Evolutionary conservation across 2,797 vertebrate genomes (phyloP).

Genomic region (Phoxinus dragarum): DNA sequence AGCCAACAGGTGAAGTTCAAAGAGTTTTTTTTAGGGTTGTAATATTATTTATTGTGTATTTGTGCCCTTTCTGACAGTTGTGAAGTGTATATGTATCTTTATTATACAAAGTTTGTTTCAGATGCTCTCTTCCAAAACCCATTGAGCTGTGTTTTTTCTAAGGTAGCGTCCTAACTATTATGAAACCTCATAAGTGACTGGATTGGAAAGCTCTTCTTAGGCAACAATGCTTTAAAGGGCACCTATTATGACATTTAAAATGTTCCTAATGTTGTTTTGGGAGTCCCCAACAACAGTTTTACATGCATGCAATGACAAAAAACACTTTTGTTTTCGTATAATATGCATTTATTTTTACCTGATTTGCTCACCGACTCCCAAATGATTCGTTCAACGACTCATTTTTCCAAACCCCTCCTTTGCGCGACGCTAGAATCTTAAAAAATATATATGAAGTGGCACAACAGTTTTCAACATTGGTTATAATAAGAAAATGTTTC

Average conservation of each 20-base stretch:
- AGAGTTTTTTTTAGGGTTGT: slow-evolving; percentile 69
- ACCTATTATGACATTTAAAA: too few relatives aligned
- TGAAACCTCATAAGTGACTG: neutral
- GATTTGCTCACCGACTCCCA: too few relatives aligned
- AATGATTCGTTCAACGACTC: too few relatives aligned
- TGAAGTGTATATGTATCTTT: neutral
- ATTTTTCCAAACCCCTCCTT: too few relatives aligned
- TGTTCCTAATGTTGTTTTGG: too few relatives aligned
- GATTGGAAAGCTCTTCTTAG: neutral
- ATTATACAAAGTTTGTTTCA: neutral
- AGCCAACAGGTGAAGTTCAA: slow-evolving; percentile 95
- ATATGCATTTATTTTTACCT: too few relatives aligned
- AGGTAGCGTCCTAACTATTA: neutral
- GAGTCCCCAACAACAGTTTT: too few relatives aligned
- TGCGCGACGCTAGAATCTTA: neutral
- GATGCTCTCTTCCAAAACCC: neutral
- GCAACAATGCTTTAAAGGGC: neutral
- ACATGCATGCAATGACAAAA: too few relatives aligned
- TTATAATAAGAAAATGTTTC: neutral
- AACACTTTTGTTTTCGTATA: too few relatives aligned
- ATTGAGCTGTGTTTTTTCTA: neutral
- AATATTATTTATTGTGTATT: neutral
- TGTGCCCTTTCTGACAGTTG: neutral
- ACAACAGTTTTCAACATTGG: neutral
- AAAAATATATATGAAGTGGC: too few relatives aligned